These are phyloP conservation scores for Lutraria lutraria DNA, from an alignment of 2,888 invertebrate genomes.

Conservation along the genomic window DNA sequence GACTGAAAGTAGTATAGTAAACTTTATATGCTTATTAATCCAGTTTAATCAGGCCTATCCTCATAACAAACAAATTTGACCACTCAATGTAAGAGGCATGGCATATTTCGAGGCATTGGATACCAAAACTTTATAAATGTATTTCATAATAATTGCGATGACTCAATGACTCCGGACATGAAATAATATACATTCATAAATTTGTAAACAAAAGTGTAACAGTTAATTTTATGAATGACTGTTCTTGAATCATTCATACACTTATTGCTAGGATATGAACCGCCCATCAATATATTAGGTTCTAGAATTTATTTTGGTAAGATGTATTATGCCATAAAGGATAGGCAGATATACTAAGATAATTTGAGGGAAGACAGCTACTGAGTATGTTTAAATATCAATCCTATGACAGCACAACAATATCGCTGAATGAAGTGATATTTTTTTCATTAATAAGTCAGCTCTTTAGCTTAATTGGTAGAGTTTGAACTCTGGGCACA, in stretches of 20 bases:
- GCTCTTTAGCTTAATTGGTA: too few species aligned
- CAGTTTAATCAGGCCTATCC: neutral
- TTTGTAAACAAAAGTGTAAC: neutral
- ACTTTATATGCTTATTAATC: neutral
- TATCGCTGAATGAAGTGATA: too few species aligned
- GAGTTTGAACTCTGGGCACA: too few species aligned
- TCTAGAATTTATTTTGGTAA: too few species aligned
- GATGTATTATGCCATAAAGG: neutral
- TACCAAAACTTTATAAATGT: neutral
- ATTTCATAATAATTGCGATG: conserved; percentile 3
- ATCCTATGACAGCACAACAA: too few species aligned
- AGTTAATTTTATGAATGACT: neutral
- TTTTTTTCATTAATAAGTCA: too few species aligned
- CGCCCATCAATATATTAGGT: too few species aligned
- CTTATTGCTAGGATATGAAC: neutral
- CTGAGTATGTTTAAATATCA: neutral
- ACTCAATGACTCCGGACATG: neutral
- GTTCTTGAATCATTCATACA: neutral
- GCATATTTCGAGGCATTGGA: neutral
- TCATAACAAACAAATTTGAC: neutral
- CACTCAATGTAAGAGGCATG: neutral
- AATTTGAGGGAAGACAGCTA: neutral
- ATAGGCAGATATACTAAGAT: neutral
- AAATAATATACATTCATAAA: neutral
- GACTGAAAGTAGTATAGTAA: conserved; percentile 9